Base-by-base conservation (phyloP, 92 coral and sea anemone species). In the Scolanthus callimorphus region DNA sequence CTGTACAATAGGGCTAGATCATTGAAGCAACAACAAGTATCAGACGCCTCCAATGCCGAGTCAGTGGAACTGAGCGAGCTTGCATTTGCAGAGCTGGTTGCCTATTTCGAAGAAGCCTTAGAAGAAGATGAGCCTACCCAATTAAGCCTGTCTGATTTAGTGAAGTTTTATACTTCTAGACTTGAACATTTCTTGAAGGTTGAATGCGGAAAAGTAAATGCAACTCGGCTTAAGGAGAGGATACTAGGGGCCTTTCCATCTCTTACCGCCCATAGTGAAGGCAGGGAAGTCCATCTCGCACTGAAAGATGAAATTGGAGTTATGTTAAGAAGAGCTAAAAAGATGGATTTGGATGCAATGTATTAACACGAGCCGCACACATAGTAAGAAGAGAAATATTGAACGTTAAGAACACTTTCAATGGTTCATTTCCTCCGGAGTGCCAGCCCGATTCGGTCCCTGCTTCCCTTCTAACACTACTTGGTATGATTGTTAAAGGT, bases 181-280 rank as follows among this genome's bases (percentile, higher is more conserved):
- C 62, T 57, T 17, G 26, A 64, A 57, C n/a, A n/a, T n/a, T 78
- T 61, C 54, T 45, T 64, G 39, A 79, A 60, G 60, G 50, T 65
- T 55, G 59, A 64, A 25, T 39, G 34, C 21, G 77, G 59, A 46
- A 59, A 69, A 46, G 41, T 59, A 31, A 69, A 79, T 55, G 52
- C 71, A 4, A 79, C 86, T 2, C 73, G 76, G 10, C 59, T 79
- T 25, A 76, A n/a, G n/a, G n/a, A n/a, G n/a, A n/a, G n/a, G n/a
- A n/a, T n/a, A n/a, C n/a, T n/a, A n/a, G n/a, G n/a, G 39, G 89
- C 69, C 37, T 44, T 82, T 53, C 89, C 84, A 2, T 59, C 76
- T 63, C 55, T 82, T 39, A 54, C 79, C 8, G 85, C 74, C 31
- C 79, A 84, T 51, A 48, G 68, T 43, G 65, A 84, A 60, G 86